phyloP scores from a whole-genome alignment of 1,140 invertebrate genomes.

The Diachasma alloeum region DNA sequence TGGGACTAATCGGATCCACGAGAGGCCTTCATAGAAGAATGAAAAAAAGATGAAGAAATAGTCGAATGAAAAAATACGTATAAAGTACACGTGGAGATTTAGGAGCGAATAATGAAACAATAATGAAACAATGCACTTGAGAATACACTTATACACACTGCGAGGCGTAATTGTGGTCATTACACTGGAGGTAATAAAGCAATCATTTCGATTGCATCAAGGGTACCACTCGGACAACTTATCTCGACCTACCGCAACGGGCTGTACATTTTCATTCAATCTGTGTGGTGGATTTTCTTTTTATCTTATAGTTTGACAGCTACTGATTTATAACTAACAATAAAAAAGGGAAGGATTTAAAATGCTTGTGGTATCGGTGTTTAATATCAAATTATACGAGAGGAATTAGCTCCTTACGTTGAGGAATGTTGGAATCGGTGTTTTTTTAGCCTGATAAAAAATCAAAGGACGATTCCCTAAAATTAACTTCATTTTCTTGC shows the following conservation, averaged over 20 bases:
- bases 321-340: background rate
- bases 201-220: slow-evolving; percentile 39
- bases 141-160: background rate
- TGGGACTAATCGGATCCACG: background rate
- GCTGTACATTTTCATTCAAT: slow-evolving; percentile 14
- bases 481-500: too few species aligned
- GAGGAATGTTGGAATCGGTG: too few species aligned
- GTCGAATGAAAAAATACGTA: background rate
- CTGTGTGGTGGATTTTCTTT: background rate
- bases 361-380: too few species aligned
- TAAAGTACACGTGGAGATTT: background rate
- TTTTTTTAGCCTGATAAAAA: too few species aligned
- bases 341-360: background rate
- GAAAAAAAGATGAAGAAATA: background rate
- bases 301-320: background rate
- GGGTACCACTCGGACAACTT: slow-evolving; percentile 25
- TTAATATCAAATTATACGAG: too few species aligned
- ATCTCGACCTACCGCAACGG: slow-evolving; percentile 49
- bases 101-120: background rate
- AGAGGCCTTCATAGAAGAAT: background rate
- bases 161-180: slow-evolving; percentile 21
- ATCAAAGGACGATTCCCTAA: too few species aligned
- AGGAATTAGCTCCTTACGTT: too few species aligned
- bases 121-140: background rate
- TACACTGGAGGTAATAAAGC: slow-evolving; percentile 34